These are phyloP conservation scores for Liolophura sinensis DNA, from an alignment of 1,140 invertebrate genomes.

Conservation along the genomic window DNA sequence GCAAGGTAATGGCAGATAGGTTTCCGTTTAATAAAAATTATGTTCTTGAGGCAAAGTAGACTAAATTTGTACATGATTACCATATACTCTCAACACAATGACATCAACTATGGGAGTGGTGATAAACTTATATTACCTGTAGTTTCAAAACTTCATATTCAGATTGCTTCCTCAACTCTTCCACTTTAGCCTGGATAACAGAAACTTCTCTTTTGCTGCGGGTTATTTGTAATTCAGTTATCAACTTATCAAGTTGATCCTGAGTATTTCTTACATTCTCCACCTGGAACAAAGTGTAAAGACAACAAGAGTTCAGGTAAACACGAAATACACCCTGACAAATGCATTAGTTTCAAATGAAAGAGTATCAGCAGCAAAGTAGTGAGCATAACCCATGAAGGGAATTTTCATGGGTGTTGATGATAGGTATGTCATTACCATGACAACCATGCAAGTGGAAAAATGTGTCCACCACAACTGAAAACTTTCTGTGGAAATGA, in stretches of 20 bases:
- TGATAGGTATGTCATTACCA: no score
- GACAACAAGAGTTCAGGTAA: neutral
- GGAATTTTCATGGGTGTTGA: no score
- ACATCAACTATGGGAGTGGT: neutral
- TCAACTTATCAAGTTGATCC: constrained; percentile 31
- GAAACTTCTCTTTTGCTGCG: constrained; percentile 32
- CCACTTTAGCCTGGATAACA: constrained; percentile 19
- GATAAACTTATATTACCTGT: constrained; percentile 29
- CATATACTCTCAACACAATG: neutral
- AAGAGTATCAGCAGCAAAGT: no score
- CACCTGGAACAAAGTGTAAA: constrained; percentile 26
- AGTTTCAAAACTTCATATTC: constrained; percentile 41
- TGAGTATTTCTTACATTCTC: constrained; percentile 39
- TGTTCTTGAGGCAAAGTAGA: neutral
- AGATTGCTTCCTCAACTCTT: constrained; percentile 38
- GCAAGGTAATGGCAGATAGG: constrained; percentile 6
- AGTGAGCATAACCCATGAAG: no score
- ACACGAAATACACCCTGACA: neutral
- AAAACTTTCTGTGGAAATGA: no score
- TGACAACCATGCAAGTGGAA: no score
- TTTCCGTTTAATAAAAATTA: neutral
- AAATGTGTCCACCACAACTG: no score
- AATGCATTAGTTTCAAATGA: constrained; percentile 1
- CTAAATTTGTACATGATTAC: no score
- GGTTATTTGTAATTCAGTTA: constrained; percentile 38